Base-by-base conservation (phyloP, 2,113 vertebrate species). In the Epinephelus cyanopodus region DNA sequence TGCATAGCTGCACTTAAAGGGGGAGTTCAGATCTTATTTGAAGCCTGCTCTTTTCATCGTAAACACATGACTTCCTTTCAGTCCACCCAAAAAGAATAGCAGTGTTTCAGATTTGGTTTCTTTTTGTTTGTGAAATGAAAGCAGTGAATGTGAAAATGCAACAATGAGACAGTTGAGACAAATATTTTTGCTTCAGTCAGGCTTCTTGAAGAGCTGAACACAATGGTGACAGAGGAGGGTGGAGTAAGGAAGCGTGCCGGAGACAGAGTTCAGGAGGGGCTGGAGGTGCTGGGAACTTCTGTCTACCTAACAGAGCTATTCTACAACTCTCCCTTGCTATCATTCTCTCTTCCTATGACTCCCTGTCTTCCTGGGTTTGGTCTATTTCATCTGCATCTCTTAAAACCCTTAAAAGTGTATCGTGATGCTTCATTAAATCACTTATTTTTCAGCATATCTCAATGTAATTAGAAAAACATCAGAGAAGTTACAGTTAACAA, bases 231-330 rank as follows among this genome's bases (percentile, higher is more conserved):
- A 72, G 62, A 69, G 68, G 88, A 78, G 81, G 77, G 83, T 74
- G 79, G 85, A 84, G 89, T 76, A 82, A 87, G 84, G 92, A 78
- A 86, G 88, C 82, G 86, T 93, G 92, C 89, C 15, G 5, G 79
- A 77, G 84, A 89, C 91, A 88, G 87, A 84, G 74, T 61, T 80
- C 77, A 78, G 86, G 85, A 72, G 75, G 79, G 60, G 47, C 74
- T 68, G 75, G 83, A 45, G 57, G 50, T 63, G 77, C n/a, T 14
- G 42, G 66, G 60, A 74, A 83, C 47, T 8, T 53, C 56, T 5
- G 4, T 18, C 67, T 48, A 25, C 21, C 80, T 73, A 39, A 56
- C 25, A 62, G 64, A 67, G 53, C 77, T 83, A 18, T 18, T 73
- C 52, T 47, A 56, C n/a, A 63, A 64, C 72, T 79, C 58, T 45